Evolutionary conservation across 2,797 vertebrate species (phyloP), one percentile per base, ranked within the genome.

Genomic region (Anniella stebbinsi): DNA sequence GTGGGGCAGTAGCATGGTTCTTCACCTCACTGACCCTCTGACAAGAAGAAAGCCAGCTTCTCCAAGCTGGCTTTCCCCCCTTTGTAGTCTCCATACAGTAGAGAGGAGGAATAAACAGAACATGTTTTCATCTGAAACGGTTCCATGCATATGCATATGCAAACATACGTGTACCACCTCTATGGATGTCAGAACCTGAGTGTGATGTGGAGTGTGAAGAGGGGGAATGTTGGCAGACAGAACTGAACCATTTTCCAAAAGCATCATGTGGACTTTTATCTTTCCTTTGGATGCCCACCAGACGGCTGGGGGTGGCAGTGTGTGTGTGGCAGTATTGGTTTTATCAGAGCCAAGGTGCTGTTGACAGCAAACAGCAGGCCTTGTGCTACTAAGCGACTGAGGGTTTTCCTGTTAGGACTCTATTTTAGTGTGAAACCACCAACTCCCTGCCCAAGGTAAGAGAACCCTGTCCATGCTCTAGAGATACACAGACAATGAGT

Each of bases 251-350:
- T 48, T 83, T 82, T 41, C 78, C 60, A 76, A 69, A 87, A 69
- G 89, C 18, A 28, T 87, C 80, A 45, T 45, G 30, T 38, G 89
- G 51, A 67, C 15, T 87, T 87, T 90, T 90, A 90, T 90, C 85
- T 87, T 45, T 87, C 45, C 28, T 36, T 48, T 83, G 36, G 72
- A 87, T 77, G 72, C 60, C 89, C 85, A 83, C 28, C 70, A 90
- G 85, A 66, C 3, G 57, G 48, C 57, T 48, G 11, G 76, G 23
- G 45, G 45, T 45, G 36, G 30, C 60, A 21, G 60, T 18, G 60
- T 13, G 1, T 7, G 36, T 0, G 28, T 30, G 30, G 67, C 17
- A 63, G 45, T 10, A 51, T 4, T 67, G 25, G 45, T 5, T 57
- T 89, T 82, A 81, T 82, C 80, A n/a, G 70, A 41, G 70, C 63